Conservation (phyloP, 2,888 invertebrate species). For the Aleiodes testaceus region DNA sequence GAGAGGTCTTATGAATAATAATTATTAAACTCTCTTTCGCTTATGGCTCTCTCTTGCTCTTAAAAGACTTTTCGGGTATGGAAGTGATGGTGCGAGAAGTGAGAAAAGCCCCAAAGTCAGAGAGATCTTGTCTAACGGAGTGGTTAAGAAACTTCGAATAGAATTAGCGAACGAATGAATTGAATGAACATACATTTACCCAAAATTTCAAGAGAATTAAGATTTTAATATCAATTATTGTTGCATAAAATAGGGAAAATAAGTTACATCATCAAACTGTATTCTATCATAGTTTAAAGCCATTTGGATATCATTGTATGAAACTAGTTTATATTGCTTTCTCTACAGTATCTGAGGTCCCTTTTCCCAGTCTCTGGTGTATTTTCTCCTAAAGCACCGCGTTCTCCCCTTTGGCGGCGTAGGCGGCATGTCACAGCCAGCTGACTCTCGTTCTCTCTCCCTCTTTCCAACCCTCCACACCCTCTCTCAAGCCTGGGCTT, state of each 20-base stretch:
- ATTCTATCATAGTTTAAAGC: constrained; percentile 22
- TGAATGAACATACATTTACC: constrained; percentile 35
- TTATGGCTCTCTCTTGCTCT: constrained; percentile 4
- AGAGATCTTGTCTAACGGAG: constrained; percentile 50
- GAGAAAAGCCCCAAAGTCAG: constrained; percentile 46
- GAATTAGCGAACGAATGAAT: constrained; percentile 45
- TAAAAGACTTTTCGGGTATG: constrained; percentile 19
- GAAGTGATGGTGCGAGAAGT: constrained; percentile 33
- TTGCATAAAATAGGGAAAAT: background rate
- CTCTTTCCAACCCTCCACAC: constrained; percentile 39
- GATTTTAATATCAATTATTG: constrained; percentile 13
- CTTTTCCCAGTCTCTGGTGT: constrained; percentile 65
- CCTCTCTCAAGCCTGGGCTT: constrained; percentile 29
- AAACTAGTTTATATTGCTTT: constrained; percentile 50
- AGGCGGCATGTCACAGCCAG: constrained; percentile 73
- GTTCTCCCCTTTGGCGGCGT: constrained; percentile 69
- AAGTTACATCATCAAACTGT: no score
- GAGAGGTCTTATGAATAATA: constrained; percentile 71
- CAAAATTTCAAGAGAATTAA: constrained; percentile 6
- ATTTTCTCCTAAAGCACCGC: constrained; percentile 63
- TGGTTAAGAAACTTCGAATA: constrained; percentile 49
- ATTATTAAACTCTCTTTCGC: constrained; percentile 63
- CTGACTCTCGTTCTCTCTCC: constrained; percentile 67
- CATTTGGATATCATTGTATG: constrained; percentile 64
- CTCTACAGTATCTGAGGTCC: constrained; percentile 54